Conservation (phyloP, 2,888 invertebrate genomes). For the Trypoxylon attenuatum region DNA sequence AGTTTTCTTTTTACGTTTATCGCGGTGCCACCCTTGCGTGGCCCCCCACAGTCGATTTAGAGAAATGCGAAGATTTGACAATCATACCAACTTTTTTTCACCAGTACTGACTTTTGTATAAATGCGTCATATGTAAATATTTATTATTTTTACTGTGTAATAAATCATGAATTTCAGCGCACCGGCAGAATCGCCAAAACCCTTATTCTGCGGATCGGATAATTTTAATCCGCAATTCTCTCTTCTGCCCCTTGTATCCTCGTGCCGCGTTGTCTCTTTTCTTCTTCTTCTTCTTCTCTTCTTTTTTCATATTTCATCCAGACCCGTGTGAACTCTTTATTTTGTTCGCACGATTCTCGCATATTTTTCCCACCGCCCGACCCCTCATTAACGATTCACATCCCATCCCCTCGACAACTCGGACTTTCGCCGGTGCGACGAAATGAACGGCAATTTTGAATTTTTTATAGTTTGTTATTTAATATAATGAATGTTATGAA, state of each 20-base stretch:
- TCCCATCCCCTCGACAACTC: background rate
- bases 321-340: background rate
- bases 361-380: background rate
- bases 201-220: no score
- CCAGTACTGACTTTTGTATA: constrained; percentile 67
- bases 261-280: background rate
- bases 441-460: constrained; percentile 59
- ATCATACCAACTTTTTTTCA: constrained; percentile 66
- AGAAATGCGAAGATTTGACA: constrained; percentile 60
- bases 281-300: background rate
- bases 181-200: constrained; percentile 40
- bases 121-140: constrained; percentile 68
- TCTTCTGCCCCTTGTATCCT: no score
- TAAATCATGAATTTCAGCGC: constrained; percentile 50
- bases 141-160: constrained; percentile 69
- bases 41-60: constrained; percentile 33
- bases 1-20: no score
- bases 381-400: background rate
- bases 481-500: constrained; percentile 72
- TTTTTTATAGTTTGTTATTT: constrained; percentile 74
- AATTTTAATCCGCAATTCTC: no score
- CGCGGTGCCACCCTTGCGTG: no score
- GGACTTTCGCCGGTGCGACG: constrained; percentile 42
- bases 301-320: background rate
- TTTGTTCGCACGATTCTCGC: constrained; percentile 9